Conservation (phyloP, 2,797 vertebrate species). For the Enteromius argenteus region DNA sequence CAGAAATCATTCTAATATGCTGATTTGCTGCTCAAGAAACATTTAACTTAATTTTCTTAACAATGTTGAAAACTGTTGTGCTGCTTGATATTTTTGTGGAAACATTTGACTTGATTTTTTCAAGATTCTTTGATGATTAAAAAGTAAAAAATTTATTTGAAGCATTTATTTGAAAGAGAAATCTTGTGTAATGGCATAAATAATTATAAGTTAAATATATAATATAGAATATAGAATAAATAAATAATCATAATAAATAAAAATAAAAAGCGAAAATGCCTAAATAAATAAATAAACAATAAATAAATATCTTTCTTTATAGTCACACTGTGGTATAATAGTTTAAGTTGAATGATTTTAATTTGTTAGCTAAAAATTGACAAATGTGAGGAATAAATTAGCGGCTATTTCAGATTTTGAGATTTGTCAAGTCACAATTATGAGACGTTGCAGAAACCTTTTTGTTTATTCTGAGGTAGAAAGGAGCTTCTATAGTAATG, state of each 20-base stretch:
- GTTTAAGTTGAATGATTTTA: background rate
- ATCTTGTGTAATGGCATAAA: no score
- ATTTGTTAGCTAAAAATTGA: background rate
- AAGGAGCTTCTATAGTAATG: background rate
- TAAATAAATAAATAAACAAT: background rate
- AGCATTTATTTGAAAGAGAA: no score
- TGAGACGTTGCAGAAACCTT: background rate
- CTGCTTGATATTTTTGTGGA: background rate
- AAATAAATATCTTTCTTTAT: background rate
- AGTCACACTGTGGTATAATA: background rate
- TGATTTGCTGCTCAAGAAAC: background rate
- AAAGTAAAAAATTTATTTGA: no score
- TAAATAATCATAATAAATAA: no score
- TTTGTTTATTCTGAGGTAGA: background rate
- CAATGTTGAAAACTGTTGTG: background rate
- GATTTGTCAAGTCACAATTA: background rate
- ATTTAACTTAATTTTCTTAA: background rate
- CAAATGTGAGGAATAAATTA: background rate
- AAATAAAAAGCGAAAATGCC: no score
- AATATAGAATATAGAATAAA: no score
- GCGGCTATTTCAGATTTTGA: background rate
- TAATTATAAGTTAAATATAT: no score
- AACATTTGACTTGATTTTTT: background rate
- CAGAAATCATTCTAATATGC: background rate
- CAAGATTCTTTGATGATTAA: no score